Percentiles rank a stretch among this genome's conserved stretches.
phyloP scores from a whole-genome alignment of 2,113 vertebrate species.

The Pheucticus melanocephalus region DNA sequence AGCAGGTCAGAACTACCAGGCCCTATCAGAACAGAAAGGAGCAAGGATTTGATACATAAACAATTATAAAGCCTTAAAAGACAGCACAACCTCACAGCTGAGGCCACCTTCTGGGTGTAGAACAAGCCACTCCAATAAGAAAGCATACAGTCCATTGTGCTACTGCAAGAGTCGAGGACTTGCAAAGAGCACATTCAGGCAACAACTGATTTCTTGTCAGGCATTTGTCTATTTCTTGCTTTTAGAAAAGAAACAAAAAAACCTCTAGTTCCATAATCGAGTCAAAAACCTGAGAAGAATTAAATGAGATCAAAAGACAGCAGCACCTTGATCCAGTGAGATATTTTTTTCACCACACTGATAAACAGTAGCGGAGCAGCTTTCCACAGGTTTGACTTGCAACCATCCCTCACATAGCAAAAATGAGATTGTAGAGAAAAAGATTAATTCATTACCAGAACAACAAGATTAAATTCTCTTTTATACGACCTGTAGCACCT shows the following conservation, averaged over 20 bases:
- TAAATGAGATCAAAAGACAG: background rate
- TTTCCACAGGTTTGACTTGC: background rate
- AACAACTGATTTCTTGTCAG: background rate
- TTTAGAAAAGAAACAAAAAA: background rate
- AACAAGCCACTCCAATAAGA: background rate
- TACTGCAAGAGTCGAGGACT: background rate
- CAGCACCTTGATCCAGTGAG: background rate
- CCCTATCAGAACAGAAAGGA: background rate
- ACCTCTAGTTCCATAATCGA: background rate
- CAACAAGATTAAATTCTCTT: background rate
- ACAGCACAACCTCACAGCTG: background rate
- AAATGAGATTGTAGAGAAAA: background rate
- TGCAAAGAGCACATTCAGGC: background rate
- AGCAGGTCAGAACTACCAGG: background rate
- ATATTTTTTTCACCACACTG: background rate
- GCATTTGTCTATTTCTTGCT: background rate
- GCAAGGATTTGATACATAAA: background rate
- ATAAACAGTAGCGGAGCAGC: background rate
- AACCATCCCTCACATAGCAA: background rate
- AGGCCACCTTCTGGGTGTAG: background rate
- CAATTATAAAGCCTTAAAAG: background rate
- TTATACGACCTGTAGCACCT: background rate
- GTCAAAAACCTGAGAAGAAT: background rate
- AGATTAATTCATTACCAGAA: background rate
- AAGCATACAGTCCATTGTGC: background rate